Conservation (phyloP, 2,797 vertebrate species). For the Eidolon dupreanum region DNA sequence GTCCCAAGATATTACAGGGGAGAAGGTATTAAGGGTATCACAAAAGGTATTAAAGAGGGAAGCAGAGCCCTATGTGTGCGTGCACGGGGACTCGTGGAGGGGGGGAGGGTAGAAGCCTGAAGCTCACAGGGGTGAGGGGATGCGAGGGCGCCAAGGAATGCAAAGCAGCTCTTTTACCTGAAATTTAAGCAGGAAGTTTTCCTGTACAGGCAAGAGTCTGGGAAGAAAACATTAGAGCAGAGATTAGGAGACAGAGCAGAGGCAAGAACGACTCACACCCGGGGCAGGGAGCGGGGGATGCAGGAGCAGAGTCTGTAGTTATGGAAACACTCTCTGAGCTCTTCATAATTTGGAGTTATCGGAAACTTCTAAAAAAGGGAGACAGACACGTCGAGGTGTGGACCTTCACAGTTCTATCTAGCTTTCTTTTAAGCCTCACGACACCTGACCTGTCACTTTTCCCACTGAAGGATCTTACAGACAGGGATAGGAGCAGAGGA, state of each 20-base stretch:
- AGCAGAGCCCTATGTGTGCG: neutral
- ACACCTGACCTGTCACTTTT: neutral
- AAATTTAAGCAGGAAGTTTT: constrained; percentile 97
- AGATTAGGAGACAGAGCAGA: neutral
- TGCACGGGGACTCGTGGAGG: rapidly evolving
- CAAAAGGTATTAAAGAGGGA: neutral
- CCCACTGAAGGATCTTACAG: neutral
- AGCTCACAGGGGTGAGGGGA: neutral
- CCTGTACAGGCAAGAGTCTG: constrained; percentile 95
- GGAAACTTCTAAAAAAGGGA: neutral
- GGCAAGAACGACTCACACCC: neutral
- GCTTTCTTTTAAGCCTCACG: neutral
- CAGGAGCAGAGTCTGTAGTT: neutral
- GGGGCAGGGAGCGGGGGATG: neutral
- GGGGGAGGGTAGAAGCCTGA: neutral
- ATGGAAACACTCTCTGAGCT: neutral
- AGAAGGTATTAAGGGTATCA: no score
- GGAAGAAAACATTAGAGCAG: constrained; percentile 55
- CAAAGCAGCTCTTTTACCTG: constrained; percentile 88
- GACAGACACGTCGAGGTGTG: neutral
- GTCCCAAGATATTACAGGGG: neutral
- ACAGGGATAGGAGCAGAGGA: neutral
- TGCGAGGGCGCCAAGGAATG: neutral
- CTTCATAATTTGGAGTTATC: neutral
- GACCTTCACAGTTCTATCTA: neutral